A percentile compares a stretch with the other conserved stretches of the same genome.
Evolutionary conservation across 2,797 vertebrate species (phyloP).

Genomic region (Sylvia borin): DNA sequence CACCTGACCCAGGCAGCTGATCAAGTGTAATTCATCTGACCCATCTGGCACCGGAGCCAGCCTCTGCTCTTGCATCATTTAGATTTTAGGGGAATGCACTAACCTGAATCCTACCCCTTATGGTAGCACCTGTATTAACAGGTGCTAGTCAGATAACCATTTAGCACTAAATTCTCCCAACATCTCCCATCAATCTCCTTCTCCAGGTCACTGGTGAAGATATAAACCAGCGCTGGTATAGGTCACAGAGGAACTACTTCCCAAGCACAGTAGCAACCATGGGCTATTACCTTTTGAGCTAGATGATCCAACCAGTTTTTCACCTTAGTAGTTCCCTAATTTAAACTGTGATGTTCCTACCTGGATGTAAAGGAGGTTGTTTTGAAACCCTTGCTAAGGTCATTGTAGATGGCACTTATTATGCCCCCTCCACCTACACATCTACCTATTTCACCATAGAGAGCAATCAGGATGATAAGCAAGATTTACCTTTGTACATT

Average conservation of each 20-base stretch:
- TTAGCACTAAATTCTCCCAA: constrained; percentile 45
- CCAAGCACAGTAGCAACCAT: neutral
- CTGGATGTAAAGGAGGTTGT: neutral
- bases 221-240: neutral
- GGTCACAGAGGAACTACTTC: neutral
- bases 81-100: neutral
- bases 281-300: neutral
- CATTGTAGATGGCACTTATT: neutral
- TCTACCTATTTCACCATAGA: neutral
- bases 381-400: neutral
- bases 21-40: neutral
- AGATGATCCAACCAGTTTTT: neutral
- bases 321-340: neutral
- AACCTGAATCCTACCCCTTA: neutral
- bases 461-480: neutral
- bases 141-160: constrained; percentile 24
- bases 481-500: neutral
- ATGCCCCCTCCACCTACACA: neutral
- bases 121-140: neutral
- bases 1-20: neutral
- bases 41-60: neutral
- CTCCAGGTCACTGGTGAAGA: neutral
- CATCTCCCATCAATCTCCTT: neutral
- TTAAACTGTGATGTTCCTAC: neutral
- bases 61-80: neutral